Evolutionary conservation across 2,113 vertebrate genomes (phyloP), one percentile per base, ranked within the genome.

Genomic region (Ariopsis seemanni): DNA sequence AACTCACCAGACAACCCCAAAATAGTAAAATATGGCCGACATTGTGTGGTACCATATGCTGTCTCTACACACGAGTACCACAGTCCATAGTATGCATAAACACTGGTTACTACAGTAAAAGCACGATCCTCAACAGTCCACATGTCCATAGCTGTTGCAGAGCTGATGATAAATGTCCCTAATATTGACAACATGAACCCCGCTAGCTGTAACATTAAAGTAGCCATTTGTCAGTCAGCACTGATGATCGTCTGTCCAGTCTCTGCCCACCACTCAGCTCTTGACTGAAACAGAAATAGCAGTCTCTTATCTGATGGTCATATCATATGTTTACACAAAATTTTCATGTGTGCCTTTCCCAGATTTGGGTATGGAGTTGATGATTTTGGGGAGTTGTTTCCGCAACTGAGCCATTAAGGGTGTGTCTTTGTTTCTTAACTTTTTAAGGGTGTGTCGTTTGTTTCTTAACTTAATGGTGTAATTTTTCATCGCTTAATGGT

Each of bases 1-100:
- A 67, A 83, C 91, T 95, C 96, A 98, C 97, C 97, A 96, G 97
- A 96, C 91, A 97, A 95, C 88, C 96, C 96, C 7, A 97, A 95
- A 89, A 97, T 96, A 90, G 96, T 97, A 91, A 95, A 97, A 89
- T 96, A 97, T 0, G 96, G 96, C 62, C 96, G 94, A 79, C 96
- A 98, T 86, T 97, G 95, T 0, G 96, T 95, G 27, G 96, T 95
- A 22, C 97, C 96, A 0, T 95, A 96, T 74, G 94, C 92, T 83
- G 96, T 95, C 74, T 91, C 91, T 71, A 97, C 93, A 18, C 97
- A 98, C 78, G 95, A 95, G 82, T 93, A 93, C 97, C 97, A 97
- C 57, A 97, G 94, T 27, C 97, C 97, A 90, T 96, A 95, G 69
- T 96, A 98, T 10, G 95, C 95, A 93, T 93, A 97, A 84, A 97